Percentiles rank a stretch among this genome's conserved stretches.
phyloP scores from a whole-genome alignment of 1,140 invertebrate genomes.

The Aethina tumida region DNA sequence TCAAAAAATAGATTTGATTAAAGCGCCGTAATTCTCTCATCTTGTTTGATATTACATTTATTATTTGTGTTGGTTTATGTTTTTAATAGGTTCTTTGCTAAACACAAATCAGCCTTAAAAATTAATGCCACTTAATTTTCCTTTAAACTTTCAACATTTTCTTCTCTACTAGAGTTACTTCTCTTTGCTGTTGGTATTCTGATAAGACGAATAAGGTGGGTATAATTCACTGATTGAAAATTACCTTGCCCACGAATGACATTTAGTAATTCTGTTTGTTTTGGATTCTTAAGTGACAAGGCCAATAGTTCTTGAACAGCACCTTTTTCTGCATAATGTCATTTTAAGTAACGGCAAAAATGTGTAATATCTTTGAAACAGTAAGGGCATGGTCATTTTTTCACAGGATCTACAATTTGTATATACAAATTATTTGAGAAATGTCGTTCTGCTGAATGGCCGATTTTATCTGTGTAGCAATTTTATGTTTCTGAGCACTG shows the following conservation, averaged over 20 bases:
- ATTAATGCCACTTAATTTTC: conserved; percentile 9
- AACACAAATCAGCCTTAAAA: conserved; percentile 13
- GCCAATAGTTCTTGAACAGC: conserved; percentile 14
- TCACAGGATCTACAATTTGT: conserved; percentile 13
- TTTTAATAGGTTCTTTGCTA: conserved; percentile 19
- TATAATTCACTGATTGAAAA: conserved; percentile 5
- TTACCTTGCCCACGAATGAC: conserved; percentile 14
- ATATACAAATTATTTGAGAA: too few species aligned
- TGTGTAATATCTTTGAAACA: conserved; percentile 15
- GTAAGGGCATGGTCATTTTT: conserved; percentile 16
- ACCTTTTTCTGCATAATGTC: conserved; percentile 14
- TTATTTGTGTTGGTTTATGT: conserved; percentile 20
- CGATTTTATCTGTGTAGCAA: too few species aligned
- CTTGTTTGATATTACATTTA: conserved; percentile 18
- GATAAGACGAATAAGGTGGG: conserved; percentile 11
- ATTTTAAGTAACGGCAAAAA: conserved; percentile 14
- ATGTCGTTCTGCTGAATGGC: too few species aligned
- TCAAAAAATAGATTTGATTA: conserved; percentile 20
- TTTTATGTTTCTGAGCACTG: too few species aligned
- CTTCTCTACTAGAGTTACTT: conserved; percentile 7
- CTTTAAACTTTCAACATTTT: conserved; percentile 11
- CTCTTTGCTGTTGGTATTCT: conserved; percentile 10
- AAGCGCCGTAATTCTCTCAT: conserved; percentile 19
- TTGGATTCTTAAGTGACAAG: conserved; percentile 9
- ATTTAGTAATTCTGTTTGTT: conserved; percentile 12